Evolutionary conservation across 2,888 invertebrate species (phyloP).

Genomic region (Hyalella azteca): DNA sequence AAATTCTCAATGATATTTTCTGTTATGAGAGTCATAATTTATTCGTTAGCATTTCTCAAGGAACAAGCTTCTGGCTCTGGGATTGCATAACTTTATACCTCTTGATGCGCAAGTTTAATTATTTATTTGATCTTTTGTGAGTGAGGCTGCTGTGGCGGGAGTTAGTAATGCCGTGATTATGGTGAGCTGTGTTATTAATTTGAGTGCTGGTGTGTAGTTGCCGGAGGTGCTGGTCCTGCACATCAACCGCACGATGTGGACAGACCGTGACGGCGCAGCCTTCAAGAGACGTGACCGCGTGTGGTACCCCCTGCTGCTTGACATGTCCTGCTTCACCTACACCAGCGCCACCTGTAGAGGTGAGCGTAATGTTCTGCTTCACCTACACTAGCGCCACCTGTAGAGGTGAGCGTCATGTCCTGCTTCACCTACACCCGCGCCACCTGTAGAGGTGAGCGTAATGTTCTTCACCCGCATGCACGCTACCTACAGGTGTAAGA

Average conservation of each 20-base stretch:
- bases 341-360: not conserved
- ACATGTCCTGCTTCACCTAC: slow-evolving; percentile 9
- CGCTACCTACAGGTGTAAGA: not conserved
- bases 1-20: too few species aligned
- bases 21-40: too few species aligned
- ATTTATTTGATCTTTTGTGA: too few species aligned
- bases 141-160: too few species aligned
- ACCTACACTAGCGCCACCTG: not conserved
- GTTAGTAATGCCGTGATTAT: too few species aligned
- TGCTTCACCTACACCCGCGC: slow-evolving; percentile 10
- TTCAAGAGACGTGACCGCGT: not conserved
- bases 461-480: not conserved
- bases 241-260: slow-evolving; percentile 19
- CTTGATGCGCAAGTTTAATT: too few species aligned
- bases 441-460: not conserved
- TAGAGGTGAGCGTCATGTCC: not conserved
- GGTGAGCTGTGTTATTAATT: too few species aligned
- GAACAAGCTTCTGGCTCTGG: too few species aligned
- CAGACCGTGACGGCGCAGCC: not conserved
- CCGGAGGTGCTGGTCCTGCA: slow-evolving; percentile 20
- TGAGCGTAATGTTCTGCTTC: not conserved
- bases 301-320: not conserved
- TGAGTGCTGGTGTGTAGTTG: too few species aligned
- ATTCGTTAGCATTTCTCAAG: too few species aligned
- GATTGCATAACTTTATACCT: too few species aligned